These are phyloP conservation scores for Diachrysia chrysitis DNA, from an alignment of 2,888 invertebrate genomes.

Conservation along the genomic window DNA sequence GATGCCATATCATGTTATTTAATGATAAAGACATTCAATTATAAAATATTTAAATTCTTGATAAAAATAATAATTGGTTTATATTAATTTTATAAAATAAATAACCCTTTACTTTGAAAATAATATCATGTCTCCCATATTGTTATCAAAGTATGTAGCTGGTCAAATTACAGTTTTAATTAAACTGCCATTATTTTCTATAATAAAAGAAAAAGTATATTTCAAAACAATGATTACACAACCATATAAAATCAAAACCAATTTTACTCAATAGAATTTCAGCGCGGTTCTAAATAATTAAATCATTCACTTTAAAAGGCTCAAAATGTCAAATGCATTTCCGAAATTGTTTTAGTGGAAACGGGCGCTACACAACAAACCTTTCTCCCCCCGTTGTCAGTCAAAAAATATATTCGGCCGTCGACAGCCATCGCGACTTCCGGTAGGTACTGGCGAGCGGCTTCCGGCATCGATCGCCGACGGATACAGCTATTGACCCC, in stretches of 20 bases:
- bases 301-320: slow-evolving; percentile 33
- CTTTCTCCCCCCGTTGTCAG: slow-evolving; percentile 54
- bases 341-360: slow-evolving; percentile 56
- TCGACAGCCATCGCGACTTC: slow-evolving; percentile 68
- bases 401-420: slow-evolving; percentile 67
- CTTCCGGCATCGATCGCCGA: slow-evolving; percentile 79
- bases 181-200: background rate
- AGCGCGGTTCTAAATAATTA: slow-evolving; percentile 37
- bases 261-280: background rate
- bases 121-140: too few relatives aligned
- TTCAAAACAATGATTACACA: background rate
- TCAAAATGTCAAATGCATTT: slow-evolving; percentile 47
- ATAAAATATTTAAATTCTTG: slow-evolving; percentile 26
- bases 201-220: background rate
- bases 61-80: background rate
- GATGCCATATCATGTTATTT: slow-evolving; percentile 18
- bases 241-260: slow-evolving; percentile 17
- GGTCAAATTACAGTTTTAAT: background rate
- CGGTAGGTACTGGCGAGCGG: slow-evolving; percentile 68
- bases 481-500: slow-evolving; percentile 80
- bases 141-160: too few relatives aligned
- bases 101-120: too few relatives aligned
- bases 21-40: slow-evolving; percentile 14
- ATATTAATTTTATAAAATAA: background rate
- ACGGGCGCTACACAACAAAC: slow-evolving; percentile 52